Base-by-base conservation (phyloP, 2,888 invertebrate genomes). In the Lithophane leautieri region DNA sequence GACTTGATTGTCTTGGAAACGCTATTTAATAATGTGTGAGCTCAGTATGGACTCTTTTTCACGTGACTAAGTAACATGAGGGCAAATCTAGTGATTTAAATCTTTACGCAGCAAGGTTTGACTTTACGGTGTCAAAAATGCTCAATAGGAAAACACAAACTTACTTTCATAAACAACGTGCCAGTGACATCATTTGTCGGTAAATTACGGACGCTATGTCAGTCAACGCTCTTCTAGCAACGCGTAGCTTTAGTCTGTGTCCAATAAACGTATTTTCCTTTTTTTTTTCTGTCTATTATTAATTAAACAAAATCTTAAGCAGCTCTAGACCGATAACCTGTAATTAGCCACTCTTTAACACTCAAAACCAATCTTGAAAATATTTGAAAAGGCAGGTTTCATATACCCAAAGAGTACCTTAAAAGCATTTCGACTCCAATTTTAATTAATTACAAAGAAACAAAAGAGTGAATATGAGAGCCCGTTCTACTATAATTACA, bases 401-500 rank as follows among this genome's bases (percentile, higher is more conserved):
- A 61, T 25, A 50, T 70, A 52, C 3, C 19, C 42, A 56, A 85
- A 76, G 50, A 61, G 44, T 56, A 62, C 40, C 47, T 60, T 22
- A 58, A 76, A 76, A 69, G n/a, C n/a, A 28, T 28, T 66, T 66
- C 14, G 28, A 54, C 54, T 70, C 22, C 42, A 25, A 69, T 73
- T 78, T 73, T 85, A 85, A 88, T 88, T 87, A 90, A 88, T 87
- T 77, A 84, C 80, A 76, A 70, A 68, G 83, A 84, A 84, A 89
- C 88, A 88, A 88, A 89, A 89, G 86, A 88, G 65, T 79, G 72
- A 86, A 88, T 85, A 88, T 85, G 85, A 86, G 89, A 88, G 76
- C 75, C 77, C 79, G 86, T 89, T 90, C 86, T 84, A 86, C 82
- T 84, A 89, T 91, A 91, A 91, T 91, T 91, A 91, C 84, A 90